Conservation (phyloP, 2,113 vertebrate genomes). For the Tupaia chinensis region DNA sequence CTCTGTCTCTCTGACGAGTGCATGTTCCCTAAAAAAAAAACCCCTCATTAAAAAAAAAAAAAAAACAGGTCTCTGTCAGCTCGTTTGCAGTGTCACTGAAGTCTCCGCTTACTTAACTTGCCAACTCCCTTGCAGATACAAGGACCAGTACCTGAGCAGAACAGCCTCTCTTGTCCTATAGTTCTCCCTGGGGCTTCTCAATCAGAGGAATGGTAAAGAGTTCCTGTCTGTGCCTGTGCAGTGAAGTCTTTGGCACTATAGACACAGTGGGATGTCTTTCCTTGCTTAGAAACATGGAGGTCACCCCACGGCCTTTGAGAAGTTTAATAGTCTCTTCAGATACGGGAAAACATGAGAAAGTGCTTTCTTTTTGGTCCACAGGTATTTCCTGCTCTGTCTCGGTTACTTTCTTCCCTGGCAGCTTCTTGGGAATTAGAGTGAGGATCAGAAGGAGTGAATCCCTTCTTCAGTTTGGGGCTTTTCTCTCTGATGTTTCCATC, state of each 20-base stretch:
- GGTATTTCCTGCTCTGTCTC: slow-evolving; percentile 84
- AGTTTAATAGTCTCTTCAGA: slow-evolving; percentile 86
- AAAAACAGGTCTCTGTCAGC: too few relatives aligned
- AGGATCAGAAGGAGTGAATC: slow-evolving; percentile 61
- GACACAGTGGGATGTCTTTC: slow-evolving; percentile 93
- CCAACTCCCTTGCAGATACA: too few relatives aligned
- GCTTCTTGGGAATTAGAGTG: slow-evolving; percentile 77
- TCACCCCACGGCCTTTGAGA: slow-evolving; percentile 93
- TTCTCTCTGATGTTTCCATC: slow-evolving; percentile 69
- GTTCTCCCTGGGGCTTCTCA: slow-evolving; percentile 91
- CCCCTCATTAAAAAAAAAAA: too few relatives aligned
- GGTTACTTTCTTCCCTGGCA: slow-evolving; percentile 61
- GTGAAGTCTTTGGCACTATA: slow-evolving; percentile 95
- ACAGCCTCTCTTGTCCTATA: slow-evolving; percentile 88
- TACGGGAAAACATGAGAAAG: slow-evolving; percentile 89
- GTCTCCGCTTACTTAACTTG: too few relatives aligned
- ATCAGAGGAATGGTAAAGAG: slow-evolving; percentile 97
- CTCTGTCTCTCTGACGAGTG: too few relatives aligned
- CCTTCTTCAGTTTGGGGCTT: slow-evolving; percentile 50
- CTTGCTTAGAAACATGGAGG: slow-evolving; percentile 96
- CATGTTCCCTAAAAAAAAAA: too few relatives aligned
- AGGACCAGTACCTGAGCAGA: slow-evolving; percentile 91
- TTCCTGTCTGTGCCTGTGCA: slow-evolving; percentile 97
- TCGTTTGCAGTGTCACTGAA: too few relatives aligned
- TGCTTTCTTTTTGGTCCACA: slow-evolving; percentile 87